Percentiles rank a stretch among this genome's conserved stretches.
These are phyloP conservation scores for Muntiacus reevesi DNA, from an alignment of 2,113 vertebrate genomes.

Conservation along the genomic window DNA sequence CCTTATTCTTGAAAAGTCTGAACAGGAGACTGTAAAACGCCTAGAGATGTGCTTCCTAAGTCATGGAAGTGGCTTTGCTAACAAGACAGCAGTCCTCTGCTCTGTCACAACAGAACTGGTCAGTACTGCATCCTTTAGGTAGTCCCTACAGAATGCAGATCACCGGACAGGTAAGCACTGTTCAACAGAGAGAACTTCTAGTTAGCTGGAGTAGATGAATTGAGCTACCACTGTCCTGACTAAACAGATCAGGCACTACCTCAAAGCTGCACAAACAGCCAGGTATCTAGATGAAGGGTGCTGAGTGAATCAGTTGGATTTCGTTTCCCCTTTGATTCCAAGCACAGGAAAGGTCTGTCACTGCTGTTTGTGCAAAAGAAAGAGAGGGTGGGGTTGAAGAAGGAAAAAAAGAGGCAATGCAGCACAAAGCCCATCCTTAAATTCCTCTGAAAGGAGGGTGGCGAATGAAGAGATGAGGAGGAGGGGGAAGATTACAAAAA, in stretches of 20 bases:
- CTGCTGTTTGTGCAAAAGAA: neutral
- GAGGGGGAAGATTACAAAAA: slow-evolving; percentile 45
- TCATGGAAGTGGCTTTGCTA: neutral
- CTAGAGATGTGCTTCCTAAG: neutral
- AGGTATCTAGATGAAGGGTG: neutral
- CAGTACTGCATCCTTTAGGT: neutral
- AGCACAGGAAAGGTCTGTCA: slow-evolving; percentile 4
- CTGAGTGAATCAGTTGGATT: slow-evolving; percentile 7
- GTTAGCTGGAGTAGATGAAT: neutral
- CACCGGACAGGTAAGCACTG: neutral
- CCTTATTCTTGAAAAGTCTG: neutral
- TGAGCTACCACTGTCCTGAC: neutral
- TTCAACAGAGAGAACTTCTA: neutral
- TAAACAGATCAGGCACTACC: neutral
- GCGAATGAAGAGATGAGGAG: neutral
- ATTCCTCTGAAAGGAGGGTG: slow-evolving; percentile 55
- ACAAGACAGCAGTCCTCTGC: neutral
- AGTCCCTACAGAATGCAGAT: neutral
- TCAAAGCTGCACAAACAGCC: neutral
- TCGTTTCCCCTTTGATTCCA: neutral
- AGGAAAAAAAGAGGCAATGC: neutral
- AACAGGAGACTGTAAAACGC: neutral
- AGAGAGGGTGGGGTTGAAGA: neutral
- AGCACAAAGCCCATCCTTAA: slow-evolving; percentile 33
- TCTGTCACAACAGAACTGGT: neutral